Conservation (phyloP, 2,888 invertebrate species). For the Andrena hattorfiana region DNA sequence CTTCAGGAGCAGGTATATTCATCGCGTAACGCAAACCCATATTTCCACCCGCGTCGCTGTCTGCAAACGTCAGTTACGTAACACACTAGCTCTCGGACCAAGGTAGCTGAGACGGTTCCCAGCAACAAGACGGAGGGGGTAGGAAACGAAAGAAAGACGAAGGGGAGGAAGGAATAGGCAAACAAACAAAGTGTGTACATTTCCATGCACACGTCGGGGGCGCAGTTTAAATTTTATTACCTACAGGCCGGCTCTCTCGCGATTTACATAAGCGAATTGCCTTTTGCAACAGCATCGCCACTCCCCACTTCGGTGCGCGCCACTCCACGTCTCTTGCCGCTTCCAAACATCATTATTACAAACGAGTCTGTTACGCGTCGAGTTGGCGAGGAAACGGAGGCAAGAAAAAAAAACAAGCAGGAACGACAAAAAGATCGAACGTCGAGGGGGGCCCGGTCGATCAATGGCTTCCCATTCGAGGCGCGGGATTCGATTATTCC, state of each 20-base stretch:
- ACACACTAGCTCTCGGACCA: not conserved
- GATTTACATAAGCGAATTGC: conserved; percentile 56
- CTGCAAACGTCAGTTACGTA: conserved; percentile 23
- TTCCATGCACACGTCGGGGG: conserved; percentile 33
- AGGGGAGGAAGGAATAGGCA: conserved; percentile 10
- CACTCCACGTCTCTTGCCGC: not conserved
- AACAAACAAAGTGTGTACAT: conserved; percentile 42
- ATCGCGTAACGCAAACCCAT: conserved; percentile 37
- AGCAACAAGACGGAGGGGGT: not conserved
- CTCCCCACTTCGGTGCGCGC: not conserved
- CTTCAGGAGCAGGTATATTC: conserved; percentile 30
- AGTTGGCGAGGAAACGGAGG: not conserved
- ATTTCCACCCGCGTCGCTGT: not conserved
- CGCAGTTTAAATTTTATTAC: conserved; percentile 46
- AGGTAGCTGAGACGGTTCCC: not conserved
- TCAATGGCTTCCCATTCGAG: conserved; percentile 51
- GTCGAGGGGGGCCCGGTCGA: conserved; percentile 26
- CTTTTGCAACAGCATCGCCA: conserved; percentile 42
- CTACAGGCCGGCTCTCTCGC: conserved; percentile 7
- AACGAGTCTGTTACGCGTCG: conserved; percentile 29
- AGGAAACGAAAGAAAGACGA: not conserved
- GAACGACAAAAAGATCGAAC: conserved; percentile 25
- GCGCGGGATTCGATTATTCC: conserved; percentile 55
- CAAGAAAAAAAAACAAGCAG: not conserved
- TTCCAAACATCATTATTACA: conserved; percentile 26